Evolutionary conservation across 2,888 invertebrate genomes (phyloP).

Genomic region (Xylophagus ater): DNA sequence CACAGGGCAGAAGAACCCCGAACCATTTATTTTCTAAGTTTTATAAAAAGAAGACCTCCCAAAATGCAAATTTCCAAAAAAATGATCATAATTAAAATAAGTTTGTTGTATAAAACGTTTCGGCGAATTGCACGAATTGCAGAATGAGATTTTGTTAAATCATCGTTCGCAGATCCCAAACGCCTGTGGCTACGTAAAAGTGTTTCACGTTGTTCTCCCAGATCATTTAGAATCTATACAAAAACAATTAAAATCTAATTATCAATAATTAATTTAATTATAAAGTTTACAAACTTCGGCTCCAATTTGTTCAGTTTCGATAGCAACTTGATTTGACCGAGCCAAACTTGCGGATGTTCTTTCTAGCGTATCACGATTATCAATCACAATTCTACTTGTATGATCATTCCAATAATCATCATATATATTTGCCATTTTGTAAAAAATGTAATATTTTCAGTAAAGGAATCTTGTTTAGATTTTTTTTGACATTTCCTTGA

Average conservation of each 20-base stretch:
- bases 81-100: slow-evolving; percentile 62
- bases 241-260: background rate
- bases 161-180: slow-evolving; percentile 58
- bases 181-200: slow-evolving; percentile 54
- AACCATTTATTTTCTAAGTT: no score
- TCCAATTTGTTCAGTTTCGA: slow-evolving; percentile 71
- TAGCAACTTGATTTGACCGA: slow-evolving; percentile 60
- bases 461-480: no score
- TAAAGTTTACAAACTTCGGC: slow-evolving; percentile 41
- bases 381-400: no score
- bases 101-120: slow-evolving; percentile 63
- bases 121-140: slow-evolving; percentile 55
- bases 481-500: no score
- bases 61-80: slow-evolving; percentile 57
- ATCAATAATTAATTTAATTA: background rate
- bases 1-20: no score
- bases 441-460: background rate
- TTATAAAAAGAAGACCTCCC: slow-evolving; percentile 49
- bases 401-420: slow-evolving; percentile 4
- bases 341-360: slow-evolving; percentile 52
- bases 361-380: no score
- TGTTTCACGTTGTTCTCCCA: slow-evolving; percentile 64
- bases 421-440: slow-evolving; percentile 2
- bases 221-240: slow-evolving; percentile 53
- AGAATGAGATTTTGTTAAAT: slow-evolving; percentile 51